Conservation (phyloP, 1,140 invertebrate species). For the Bombus confusus region DNA sequence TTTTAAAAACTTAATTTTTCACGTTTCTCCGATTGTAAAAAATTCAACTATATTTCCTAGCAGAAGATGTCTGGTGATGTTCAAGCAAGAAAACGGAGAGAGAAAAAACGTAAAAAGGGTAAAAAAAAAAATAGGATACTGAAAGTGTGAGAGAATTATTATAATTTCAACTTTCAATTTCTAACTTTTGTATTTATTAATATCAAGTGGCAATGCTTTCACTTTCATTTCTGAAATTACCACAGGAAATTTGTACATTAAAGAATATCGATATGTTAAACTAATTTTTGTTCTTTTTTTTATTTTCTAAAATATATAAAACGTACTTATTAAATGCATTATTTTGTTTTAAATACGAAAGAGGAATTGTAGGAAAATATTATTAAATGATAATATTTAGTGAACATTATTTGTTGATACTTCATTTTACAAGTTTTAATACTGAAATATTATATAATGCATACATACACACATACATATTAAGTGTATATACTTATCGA, state of each 20-base stretch:
- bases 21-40: constrained; percentile 32
- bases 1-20: constrained; percentile 50
- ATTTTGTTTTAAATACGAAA: neutral
- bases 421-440: neutral
- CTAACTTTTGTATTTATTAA: constrained; percentile 57
- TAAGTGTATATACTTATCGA: neutral
- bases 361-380: neutral
- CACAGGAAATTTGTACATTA: neutral
- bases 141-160: constrained; percentile 65
- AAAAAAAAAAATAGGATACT: constrained; percentile 61
- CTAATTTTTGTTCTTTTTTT: neutral
- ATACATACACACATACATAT: neutral
- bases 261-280: neutral
- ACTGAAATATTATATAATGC: neutral
- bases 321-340: neutral
- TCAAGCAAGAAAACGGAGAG: constrained; percentile 88
- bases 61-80: constrained; percentile 88
- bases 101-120: constrained; percentile 89
- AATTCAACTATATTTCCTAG: constrained; percentile 32
- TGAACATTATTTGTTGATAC: neutral
- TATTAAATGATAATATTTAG: neutral
- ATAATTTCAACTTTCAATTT: constrained; percentile 58
- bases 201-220: constrained; percentile 52
- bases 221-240: constrained; percentile 58
- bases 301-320: constrained; percentile 1